phyloP scores from a whole-genome alignment of 2,888 invertebrate species.

The Tenthredo livida region DNA sequence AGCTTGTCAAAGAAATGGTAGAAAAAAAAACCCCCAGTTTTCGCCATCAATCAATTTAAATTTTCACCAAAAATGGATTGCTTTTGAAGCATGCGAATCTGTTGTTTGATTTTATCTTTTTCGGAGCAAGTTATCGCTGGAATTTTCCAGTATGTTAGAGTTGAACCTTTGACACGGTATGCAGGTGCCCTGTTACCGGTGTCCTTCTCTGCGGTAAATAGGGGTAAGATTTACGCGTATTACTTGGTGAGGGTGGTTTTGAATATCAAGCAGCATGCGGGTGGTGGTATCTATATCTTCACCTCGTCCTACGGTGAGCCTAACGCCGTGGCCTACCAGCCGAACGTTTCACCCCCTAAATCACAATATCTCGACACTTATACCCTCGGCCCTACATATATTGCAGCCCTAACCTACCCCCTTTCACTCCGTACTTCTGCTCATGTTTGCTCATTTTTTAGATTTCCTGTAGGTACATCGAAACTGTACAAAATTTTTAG shows the following conservation, averaged over 20 bases:
- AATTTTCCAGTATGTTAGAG: conserved; percentile 14
- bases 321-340: conserved; percentile 41
- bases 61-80: not conserved
- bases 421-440: not conserved
- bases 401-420: conserved; percentile 32
- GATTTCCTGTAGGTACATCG: not conserved
- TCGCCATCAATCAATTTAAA: not conserved
- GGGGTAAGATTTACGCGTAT: conserved; percentile 64
- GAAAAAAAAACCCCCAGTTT: not conserved
- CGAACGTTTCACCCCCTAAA: conserved; percentile 59
- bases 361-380: conserved; percentile 61
- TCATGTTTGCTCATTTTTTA: not conserved
- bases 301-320: conserved; percentile 35
- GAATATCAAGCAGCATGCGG: conserved; percentile 61
- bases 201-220: conserved; percentile 40
- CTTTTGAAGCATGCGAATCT: not conserved
- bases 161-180: conserved; percentile 32
- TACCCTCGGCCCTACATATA: conserved; percentile 50
- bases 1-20: not conserved
- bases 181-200: conserved; percentile 17
- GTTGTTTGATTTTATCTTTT: conserved; percentile 10
- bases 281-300: conserved; percentile 43
- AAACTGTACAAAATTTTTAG: not conserved
- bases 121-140: not conserved
- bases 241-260: conserved; percentile 62